These are phyloP conservation scores for Barnardius zonarius DNA, from an alignment of 2,113 vertebrate genomes.

Conservation along the genomic window DNA sequence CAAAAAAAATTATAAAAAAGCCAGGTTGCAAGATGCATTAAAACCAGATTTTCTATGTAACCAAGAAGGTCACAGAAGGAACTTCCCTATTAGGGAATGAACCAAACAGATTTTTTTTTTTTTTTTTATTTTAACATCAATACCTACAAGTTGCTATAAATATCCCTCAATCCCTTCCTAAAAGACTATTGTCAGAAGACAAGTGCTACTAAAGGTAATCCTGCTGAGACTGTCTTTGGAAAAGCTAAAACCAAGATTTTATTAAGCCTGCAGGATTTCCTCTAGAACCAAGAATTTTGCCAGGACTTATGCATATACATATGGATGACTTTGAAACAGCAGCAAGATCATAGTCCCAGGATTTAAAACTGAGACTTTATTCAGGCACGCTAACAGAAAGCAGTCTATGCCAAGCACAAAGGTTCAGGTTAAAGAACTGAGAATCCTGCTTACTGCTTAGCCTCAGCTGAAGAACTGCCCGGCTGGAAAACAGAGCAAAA, in stretches of 20 bases:
- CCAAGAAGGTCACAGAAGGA: background rate
- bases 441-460: background rate
- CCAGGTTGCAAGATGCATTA: background rate
- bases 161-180: background rate
- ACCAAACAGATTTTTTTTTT: background rate
- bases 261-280: background rate
- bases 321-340: background rate
- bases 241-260: background rate
- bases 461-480: background rate
- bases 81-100: background rate
- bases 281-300: background rate
- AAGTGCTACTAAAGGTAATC: background rate
- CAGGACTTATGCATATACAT: background rate
- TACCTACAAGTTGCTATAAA: background rate
- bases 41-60: background rate
- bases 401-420: background rate
- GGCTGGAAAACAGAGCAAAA: background rate
- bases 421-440: background rate
- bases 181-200: background rate
- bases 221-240: background rate
- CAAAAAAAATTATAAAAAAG: background rate
- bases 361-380: background rate
- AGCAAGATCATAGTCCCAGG: background rate
- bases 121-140: background rate
- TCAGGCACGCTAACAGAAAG: background rate